Conservation (phyloP, 1,140 invertebrate species). For the Caenorhabditis brenneri region DNA sequence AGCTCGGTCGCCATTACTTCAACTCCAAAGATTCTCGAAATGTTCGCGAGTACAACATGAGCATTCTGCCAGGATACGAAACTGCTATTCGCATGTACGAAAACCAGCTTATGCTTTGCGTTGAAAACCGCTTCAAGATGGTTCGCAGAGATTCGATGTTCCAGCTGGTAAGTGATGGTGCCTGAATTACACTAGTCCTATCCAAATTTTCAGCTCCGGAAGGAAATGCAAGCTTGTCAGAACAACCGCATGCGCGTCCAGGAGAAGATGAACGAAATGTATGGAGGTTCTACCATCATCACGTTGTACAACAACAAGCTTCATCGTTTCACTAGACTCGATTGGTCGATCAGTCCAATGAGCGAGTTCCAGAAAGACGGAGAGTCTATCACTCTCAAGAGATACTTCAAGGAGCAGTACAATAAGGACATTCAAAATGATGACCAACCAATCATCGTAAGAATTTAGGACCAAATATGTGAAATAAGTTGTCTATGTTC, state of each 20-base stretch:
- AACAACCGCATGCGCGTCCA: conserved; percentile 9
- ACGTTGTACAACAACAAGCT: conserved; percentile 51
- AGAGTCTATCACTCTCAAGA: conserved; percentile 15
- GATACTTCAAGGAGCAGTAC: conserved; percentile 47
- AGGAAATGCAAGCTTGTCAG: not conserved
- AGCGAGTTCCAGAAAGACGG: conserved; percentile 42
- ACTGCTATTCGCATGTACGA: conserved; percentile 53
- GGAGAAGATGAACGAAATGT: conserved; percentile 43
- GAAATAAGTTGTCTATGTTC: not conserved
- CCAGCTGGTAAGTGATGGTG: conserved; percentile 20
- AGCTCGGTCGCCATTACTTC: conserved; percentile 51
- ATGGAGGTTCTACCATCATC: conserved; percentile 20
- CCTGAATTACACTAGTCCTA: too few relatives aligned
- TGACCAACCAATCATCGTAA: conserved; percentile 49
- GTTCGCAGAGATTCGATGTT: conserved; percentile 31
- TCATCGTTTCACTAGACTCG: conserved; percentile 38
- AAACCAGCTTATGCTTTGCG: conserved; percentile 46
- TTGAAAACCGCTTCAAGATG: conserved; percentile 54
- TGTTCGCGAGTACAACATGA: not conserved
- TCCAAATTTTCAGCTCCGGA: conserved; percentile 36
- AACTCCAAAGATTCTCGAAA: not conserved
- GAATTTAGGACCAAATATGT: not conserved
- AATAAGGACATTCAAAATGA: not conserved
- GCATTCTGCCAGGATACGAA: conserved; percentile 44
- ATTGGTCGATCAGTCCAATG: not conserved